phyloP scores from a whole-genome alignment of 2,113 vertebrate genomes.

The Neoarius graeffei region DNA sequence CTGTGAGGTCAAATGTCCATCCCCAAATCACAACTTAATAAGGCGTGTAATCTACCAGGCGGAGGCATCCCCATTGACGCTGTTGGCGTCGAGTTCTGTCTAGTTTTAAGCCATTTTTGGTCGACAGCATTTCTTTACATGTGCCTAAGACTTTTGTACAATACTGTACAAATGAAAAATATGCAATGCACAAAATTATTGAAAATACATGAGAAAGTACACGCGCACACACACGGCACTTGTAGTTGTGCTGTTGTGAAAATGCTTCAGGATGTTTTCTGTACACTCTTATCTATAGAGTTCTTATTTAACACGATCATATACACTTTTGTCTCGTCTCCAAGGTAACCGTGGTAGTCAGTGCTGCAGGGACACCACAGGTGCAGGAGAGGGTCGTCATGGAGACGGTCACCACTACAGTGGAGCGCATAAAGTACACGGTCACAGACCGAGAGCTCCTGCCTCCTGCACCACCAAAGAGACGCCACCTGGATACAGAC shows the following conservation, averaged over 20 bases:
- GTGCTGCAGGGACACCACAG: conserved; percentile 76
- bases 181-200: neutral
- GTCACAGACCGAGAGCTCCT: conserved; percentile 74
- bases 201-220: neutral
- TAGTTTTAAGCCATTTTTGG: no score
- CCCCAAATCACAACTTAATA: no score
- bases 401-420: conserved; percentile 65
- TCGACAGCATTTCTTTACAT: no score
- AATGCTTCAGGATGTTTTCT: neutral
- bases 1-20: no score
- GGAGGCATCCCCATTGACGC: no score
- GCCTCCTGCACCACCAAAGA: conserved; percentile 84
- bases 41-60: no score
- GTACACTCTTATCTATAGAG: neutral
- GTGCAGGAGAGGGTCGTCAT: conserved; percentile 70
- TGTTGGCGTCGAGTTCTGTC: no score
- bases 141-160: no score
- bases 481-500: conserved; percentile 82
- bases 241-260: no score
- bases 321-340: conserved; percentile 13
- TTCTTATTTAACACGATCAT: neutral
- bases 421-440: conserved; percentile 60
- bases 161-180: no score
- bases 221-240: neutral
- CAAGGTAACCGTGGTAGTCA: conserved; percentile 87